phyloP scores from a whole-genome alignment of 2,113 vertebrate species.

The Cyanocitta stelleri region DNA sequence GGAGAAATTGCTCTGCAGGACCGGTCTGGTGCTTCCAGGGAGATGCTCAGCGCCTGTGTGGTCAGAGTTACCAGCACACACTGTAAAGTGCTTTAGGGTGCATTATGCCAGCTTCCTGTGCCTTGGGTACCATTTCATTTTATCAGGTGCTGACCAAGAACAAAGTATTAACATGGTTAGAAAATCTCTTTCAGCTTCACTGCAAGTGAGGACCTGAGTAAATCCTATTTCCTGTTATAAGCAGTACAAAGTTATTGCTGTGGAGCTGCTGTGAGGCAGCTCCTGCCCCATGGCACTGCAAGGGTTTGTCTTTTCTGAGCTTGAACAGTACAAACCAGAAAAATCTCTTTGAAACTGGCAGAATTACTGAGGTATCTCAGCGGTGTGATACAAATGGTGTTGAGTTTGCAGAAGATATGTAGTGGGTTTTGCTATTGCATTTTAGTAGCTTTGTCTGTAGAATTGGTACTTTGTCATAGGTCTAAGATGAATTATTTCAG shows the following conservation, averaged over 20 bases:
- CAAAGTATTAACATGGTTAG: neutral
- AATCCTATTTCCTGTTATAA: fast-evolving
- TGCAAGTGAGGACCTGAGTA: neutral
- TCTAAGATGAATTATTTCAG: neutral
- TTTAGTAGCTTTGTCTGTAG: neutral
- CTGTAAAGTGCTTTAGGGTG: neutral
- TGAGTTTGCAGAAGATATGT: neutral
- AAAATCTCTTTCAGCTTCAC: neutral
- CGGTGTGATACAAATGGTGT: neutral
- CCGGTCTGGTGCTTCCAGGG: neutral
- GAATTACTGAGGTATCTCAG: neutral
- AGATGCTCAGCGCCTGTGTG: fast-evolving
- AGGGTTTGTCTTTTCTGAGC: neutral
- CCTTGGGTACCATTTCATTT: neutral
- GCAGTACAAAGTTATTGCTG: neutral
- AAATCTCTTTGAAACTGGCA: neutral
- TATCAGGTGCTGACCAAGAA: neutral
- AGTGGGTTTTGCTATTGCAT: neutral
- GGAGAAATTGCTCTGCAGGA: neutral
- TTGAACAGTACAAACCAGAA: neutral
- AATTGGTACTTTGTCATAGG: neutral
- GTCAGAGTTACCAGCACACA: neutral
- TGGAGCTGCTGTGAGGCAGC: neutral
- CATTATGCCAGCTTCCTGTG: neutral
- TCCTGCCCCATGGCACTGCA: neutral